A percentile compares a stretch with the other conserved stretches of the same genome.
Conservation (phyloP, 2,888 invertebrate species). For the Nezara viridula region DNA sequence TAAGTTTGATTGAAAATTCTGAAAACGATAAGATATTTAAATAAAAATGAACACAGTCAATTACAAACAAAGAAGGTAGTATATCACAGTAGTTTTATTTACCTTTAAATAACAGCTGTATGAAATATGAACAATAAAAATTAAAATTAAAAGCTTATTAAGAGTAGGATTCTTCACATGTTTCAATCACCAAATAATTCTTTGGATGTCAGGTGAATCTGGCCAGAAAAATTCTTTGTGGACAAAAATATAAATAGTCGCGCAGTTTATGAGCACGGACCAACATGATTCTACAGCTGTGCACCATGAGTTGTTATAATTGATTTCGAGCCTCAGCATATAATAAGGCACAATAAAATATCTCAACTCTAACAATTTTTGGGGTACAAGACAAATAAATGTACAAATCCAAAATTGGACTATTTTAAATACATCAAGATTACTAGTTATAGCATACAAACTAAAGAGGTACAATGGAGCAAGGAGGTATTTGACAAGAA, state of each 20-base stretch:
- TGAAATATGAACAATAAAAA: neutral
- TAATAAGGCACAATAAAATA: constrained; percentile 95
- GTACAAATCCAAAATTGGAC: constrained; percentile 76
- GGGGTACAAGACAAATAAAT: constrained; percentile 79
- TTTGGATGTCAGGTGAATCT: constrained; percentile 79
- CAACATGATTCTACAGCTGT: constrained; percentile 77
- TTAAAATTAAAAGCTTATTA: neutral
- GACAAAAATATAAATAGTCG: constrained; percentile 83
- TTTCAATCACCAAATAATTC: constrained; percentile 85
- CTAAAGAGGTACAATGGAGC: constrained; percentile 82
- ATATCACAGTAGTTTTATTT: too few relatives aligned
- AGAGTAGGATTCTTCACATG: neutral
- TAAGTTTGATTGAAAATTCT: neutral
- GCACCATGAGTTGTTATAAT: constrained; percentile 71
- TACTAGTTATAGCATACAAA: constrained; percentile 70
- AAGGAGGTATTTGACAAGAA: constrained; percentile 77
- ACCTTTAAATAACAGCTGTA: neutral
- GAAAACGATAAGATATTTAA: neutral
- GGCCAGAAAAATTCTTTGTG: constrained; percentile 84
- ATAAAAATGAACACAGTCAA: neutral
- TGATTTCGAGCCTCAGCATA: constrained; percentile 80
- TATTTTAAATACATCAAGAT: constrained; percentile 66
- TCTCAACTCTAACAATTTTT: constrained; percentile 91
- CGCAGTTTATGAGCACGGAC: constrained; percentile 77
- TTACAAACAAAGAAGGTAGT: neutral